These are phyloP conservation scores for Diadromus collaris DNA, from an alignment of 2,888 invertebrate species.

Conservation along the genomic window DNA sequence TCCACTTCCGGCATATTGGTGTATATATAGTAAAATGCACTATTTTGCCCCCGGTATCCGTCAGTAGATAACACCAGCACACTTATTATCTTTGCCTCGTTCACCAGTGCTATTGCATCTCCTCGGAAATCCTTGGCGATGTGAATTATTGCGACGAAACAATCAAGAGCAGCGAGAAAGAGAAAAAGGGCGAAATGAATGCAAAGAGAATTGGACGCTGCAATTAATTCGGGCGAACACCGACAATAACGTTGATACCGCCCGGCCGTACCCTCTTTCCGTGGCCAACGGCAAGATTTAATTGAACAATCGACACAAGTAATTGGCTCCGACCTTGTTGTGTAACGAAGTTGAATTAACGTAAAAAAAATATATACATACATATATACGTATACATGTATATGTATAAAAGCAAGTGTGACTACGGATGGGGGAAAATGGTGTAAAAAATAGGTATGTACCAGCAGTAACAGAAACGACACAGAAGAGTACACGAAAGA, in stretches of 20 bases:
- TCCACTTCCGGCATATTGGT: no score
- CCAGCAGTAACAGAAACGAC: slow-evolving; percentile 43
- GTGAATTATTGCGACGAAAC: slow-evolving; percentile 4
- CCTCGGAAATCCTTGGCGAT: background rate
- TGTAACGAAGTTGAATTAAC: slow-evolving; percentile 59
- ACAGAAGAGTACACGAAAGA: slow-evolving; percentile 36
- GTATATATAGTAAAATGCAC: no score
- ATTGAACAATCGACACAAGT: slow-evolving; percentile 57
- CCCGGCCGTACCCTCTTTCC: slow-evolving; percentile 18
- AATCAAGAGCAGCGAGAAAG: slow-evolving; percentile 15
- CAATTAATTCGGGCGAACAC: slow-evolving; percentile 27
- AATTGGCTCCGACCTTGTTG: slow-evolving; percentile 54
- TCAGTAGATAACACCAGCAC: background rate
- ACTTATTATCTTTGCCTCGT: background rate
- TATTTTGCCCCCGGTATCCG: background rate
- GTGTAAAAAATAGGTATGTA: slow-evolving; percentile 38
- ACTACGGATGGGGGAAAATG: slow-evolving; percentile 16
- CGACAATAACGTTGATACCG: slow-evolving; percentile 24
- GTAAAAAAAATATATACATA: slow-evolving; percentile 40
- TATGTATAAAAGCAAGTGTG: slow-evolving; percentile 21
- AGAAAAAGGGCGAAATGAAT: background rate
- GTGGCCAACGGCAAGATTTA: slow-evolving; percentile 47
- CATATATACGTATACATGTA: background rate
- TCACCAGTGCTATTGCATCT: background rate
- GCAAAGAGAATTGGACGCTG: slow-evolving; percentile 6